phyloP scores from a whole-genome alignment of 2,113 vertebrate species.

The Xiphophorus maculatus region DNA sequence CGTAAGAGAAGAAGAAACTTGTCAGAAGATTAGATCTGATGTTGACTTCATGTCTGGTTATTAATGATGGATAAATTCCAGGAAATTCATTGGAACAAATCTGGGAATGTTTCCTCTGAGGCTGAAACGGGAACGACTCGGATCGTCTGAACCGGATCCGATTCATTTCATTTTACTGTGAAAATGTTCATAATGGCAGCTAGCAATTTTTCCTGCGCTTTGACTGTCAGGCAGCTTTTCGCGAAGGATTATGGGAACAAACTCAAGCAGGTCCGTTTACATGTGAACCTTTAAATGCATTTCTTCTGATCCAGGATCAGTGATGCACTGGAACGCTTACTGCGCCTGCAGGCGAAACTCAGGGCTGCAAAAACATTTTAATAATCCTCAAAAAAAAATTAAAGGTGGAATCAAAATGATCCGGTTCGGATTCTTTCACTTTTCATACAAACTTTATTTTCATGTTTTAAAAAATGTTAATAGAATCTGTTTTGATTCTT shows the following conservation, averaged over 20 bases:
- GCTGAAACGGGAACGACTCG: neutral
- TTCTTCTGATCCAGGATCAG: no score
- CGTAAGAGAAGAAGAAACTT: constrained; percentile 15
- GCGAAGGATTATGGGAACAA: neutral
- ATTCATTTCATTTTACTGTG: neutral
- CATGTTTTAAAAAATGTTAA: no score
- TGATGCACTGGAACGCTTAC: no score
- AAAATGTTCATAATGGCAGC: neutral
- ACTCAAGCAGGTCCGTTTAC: no score
- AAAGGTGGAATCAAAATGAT: neutral
- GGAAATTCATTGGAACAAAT: constrained; percentile 19
- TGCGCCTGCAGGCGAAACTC: constrained; percentile 28
- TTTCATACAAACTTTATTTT: no score
- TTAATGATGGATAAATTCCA: neutral
- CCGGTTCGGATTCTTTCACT: no score
- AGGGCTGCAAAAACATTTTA: constrained; percentile 19
- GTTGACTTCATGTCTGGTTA: neutral
- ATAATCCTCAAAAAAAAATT: neutral
- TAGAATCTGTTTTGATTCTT: no score
- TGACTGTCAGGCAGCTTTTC: neutral
- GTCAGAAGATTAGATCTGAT: constrained; percentile 6
- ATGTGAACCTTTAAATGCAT: no score
- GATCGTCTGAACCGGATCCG: neutral
- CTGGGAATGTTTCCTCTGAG: neutral
- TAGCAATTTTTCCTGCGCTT: neutral